Evolutionary conservation across 30 jellyfish, hydroid and myxozoan species (phyloP), one percentile per base, ranked within the genome.

Genomic region (Mastigias papua): DNA sequence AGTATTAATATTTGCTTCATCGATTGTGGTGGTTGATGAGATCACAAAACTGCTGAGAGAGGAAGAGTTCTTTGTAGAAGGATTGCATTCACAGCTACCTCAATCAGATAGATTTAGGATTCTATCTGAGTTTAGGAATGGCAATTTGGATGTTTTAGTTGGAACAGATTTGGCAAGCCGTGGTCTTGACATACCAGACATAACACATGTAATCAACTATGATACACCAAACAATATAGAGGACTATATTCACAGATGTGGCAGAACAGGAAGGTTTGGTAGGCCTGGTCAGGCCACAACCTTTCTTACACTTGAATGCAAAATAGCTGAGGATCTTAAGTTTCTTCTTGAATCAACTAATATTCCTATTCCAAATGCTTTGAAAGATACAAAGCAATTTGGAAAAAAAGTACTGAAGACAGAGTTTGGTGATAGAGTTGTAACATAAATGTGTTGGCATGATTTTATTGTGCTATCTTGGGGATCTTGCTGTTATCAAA

Each of bases 241-340:
- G 65, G 99, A 90, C 79, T 95, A 95, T 61, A 81, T 95, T 42
- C 99, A 95, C 50, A 64, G 99, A 27, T 86, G 97, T 76, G 99
- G 99, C 33, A 90, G 99, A 31, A 95, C 99, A 9, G 99, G 99
- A 15, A 79, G 99, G 37, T 85, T 76, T 75, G 98, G 99, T 1
- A 81, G 97, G 48, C 93, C 85, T 4, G 99, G 99, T 3, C 21
- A 48, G 34, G 98, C 98, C 13, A 95, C 98, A 22, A 72, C 99
- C 20, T 95, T 95, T 75, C 72, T 94, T 50, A 94, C 99, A 27
- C 54, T 94, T 23, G 92, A 89, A 21, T 94, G 99, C 64, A 89
- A 90, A 73, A 94, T 94, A 48, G 97, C 97, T 22, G 76, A 66
- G 22, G 99, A 94, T 74, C 89, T 94, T 69, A 89, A 89, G 42